Evolutionary conservation across 2,113 vertebrate species (phyloP), one percentile per base, ranked within the genome.

Genomic region (Peromyscus leucopus): DNA sequence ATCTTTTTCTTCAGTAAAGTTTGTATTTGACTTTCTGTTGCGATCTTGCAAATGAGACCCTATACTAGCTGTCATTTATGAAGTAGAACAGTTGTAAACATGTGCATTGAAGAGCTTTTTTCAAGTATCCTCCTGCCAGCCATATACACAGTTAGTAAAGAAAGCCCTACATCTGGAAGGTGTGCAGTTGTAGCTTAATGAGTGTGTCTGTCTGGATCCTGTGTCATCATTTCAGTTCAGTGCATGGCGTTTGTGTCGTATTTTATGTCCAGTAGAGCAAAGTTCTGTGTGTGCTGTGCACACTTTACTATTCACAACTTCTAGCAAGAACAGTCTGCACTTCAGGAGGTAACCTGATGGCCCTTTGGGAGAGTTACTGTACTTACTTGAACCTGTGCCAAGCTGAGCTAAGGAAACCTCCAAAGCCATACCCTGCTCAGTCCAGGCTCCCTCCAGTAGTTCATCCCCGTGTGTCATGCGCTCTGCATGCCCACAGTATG

Each of bases 221-320:
- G 91, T 97, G 71, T 96, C 61, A 72, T 93, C 46, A 87, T 91
- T 86, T 91, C 36, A 76, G 22, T 94, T 75, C 80, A 69, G 80
- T 97, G 95, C 28, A 16, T 94, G 93, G 59, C 90, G 61, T 98
- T 89, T 89, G 94, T 98, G 94, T 96, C 93, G n/a, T 83, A 93
- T 98, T 96, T 96, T 95, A 85, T 90, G 94, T 96, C 48, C 80
- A 95, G 74, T 85, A 79, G 82, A 78, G 61, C 67, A 89, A 92
- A 96, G n/a, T 24, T 90, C 71, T 46, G 26, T 33, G 6, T 48
- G 82, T 89, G 92, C 5, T 39, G 7, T 95, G 63, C 65, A 22
- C 74, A 55, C 89, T 87, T 82, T 91, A 63, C 26, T 96, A 63
- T 93, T 96, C n/a, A 80, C 86, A 94, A 91, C 78, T 82, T 85